Conservation (phyloP, 2,888 invertebrate genomes). For the Caenorhabditis wallacei region DNA sequence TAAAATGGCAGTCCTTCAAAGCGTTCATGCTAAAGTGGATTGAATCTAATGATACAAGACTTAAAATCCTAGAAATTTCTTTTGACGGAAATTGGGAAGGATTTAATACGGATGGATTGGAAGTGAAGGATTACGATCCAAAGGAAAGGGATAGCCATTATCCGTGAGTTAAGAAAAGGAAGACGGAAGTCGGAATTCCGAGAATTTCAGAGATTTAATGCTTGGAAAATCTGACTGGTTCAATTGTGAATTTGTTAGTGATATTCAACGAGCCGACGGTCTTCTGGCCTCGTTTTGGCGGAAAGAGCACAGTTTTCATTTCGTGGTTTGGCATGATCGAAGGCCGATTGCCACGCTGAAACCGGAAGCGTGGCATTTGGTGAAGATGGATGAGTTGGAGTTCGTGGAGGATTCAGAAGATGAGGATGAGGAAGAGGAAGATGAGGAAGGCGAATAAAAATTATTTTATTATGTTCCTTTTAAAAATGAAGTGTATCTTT, state of each 20-base stretch:
- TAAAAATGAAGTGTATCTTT: too few species aligned
- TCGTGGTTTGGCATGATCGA: conserved; percentile 53
- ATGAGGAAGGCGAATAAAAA: conserved; percentile 15
- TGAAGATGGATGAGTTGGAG: conserved; percentile 12
- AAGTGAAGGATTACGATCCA: conserved; percentile 24
- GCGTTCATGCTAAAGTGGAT: conserved; percentile 51
- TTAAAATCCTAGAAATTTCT: conserved; percentile 44
- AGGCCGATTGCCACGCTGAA: conserved; percentile 49
- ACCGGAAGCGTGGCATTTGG: conserved; percentile 19
- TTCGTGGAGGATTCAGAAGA: conserved; percentile 33
- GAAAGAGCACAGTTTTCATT: conserved; percentile 41
- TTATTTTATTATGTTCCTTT: not conserved
- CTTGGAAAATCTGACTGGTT: conserved; percentile 27
- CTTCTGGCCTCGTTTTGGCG: conserved; percentile 51
- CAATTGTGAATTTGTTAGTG: conserved; percentile 27
- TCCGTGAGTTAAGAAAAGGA: conserved; percentile 33
- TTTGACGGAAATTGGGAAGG: conserved; percentile 47
- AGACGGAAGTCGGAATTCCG: not conserved
- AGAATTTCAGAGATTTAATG: conserved; percentile 22
- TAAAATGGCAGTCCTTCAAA: conserved; percentile 38
- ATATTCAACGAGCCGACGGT: conserved; percentile 42
- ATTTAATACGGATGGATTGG: conserved; percentile 26
- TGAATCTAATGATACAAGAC: conserved; percentile 5
- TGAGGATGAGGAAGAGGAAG: conserved; percentile 14
- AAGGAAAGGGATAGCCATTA: conserved; percentile 44